These are phyloP conservation scores for Neuroterus valhalla DNA, from an alignment of 1,140 invertebrate genomes.

Conservation along the genomic window DNA sequence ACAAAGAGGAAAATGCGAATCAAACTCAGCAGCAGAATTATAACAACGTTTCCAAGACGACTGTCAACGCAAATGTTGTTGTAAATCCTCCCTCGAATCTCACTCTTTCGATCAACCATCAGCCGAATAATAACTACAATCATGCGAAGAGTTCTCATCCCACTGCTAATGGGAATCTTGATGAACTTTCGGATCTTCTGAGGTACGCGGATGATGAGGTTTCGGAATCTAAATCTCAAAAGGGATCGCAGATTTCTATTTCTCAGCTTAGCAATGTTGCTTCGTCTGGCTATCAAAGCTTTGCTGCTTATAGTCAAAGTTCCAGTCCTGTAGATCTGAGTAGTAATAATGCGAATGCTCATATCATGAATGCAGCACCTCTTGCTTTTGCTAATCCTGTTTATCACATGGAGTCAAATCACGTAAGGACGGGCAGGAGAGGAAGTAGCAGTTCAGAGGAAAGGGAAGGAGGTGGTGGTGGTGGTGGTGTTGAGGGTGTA, in stretches of 20 bases:
- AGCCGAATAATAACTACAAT: conserved; percentile 70
- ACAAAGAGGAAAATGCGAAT: conserved; percentile 75
- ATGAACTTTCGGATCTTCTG: conserved; percentile 83
- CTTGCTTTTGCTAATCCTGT: conserved; percentile 92
- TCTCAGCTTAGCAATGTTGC: conserved; percentile 88
- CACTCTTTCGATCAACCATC: conserved; percentile 66
- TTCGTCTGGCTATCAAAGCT: conserved; percentile 93
- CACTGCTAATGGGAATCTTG: conserved; percentile 76
- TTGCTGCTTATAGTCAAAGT: conserved; percentile 91
- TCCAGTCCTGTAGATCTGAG: conserved; percentile 89
- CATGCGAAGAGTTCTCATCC: conserved; percentile 50
- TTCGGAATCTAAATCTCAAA: conserved; percentile 72
- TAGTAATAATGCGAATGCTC: conserved; percentile 73
- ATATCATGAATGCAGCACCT: conserved; percentile 78
- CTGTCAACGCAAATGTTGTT: conserved; percentile 65
- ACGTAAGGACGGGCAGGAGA: conserved; percentile 61
- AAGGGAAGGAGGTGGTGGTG: conserved; percentile 61
- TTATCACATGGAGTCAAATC: conserved; percentile 81
- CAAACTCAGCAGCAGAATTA: conserved; percentile 71
- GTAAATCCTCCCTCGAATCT: conserved; percentile 63
- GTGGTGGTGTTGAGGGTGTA: conserved; percentile 67
- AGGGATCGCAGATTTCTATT: conserved; percentile 79
- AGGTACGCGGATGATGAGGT: conserved; percentile 76
- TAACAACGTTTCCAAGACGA: conserved; percentile 71
- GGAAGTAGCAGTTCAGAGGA: conserved; percentile 76